phyloP scores from a whole-genome alignment of 2,113 vertebrate species.

The Ophiodon elongatus region DNA sequence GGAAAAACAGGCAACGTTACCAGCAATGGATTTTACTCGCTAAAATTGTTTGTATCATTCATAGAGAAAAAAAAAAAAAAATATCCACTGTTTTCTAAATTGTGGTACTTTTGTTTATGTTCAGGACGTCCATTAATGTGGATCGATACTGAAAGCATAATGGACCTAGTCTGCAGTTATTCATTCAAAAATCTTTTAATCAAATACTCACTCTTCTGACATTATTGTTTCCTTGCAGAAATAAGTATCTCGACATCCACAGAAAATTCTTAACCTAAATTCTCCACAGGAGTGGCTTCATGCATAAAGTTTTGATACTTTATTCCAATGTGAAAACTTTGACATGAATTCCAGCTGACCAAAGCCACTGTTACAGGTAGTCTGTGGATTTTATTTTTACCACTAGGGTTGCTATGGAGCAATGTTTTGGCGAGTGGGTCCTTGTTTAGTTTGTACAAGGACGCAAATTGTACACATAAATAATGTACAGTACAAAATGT shows the following conservation, averaged over 20 bases:
- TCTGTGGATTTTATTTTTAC: background rate
- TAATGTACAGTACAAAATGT: background rate
- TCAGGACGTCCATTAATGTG: background rate
- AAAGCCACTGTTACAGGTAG: background rate
- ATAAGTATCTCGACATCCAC: background rate
- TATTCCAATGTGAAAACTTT: background rate
- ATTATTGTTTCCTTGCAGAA: background rate
- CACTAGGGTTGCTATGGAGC: no score
- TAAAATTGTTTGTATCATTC: background rate
- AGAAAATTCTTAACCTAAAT: background rate
- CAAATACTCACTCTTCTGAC: background rate
- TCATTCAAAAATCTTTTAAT: no score
- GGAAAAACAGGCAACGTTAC: background rate
- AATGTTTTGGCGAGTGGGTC: background rate
- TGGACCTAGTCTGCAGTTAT: background rate
- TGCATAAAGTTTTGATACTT: background rate
- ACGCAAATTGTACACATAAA: background rate
- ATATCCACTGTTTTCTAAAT: background rate
- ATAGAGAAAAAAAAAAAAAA: background rate
- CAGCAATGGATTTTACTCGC: background rate
- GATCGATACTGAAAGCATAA: background rate
- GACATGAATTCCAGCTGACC: background rate
- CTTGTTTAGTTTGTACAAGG: background rate
- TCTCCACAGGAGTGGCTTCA: background rate
- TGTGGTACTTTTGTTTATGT: background rate